Percentiles rank a stretch among this genome's conserved stretches.
Evolutionary conservation across 2,113 vertebrate genomes (phyloP).

Genomic region (Leuciscus idus): DNA sequence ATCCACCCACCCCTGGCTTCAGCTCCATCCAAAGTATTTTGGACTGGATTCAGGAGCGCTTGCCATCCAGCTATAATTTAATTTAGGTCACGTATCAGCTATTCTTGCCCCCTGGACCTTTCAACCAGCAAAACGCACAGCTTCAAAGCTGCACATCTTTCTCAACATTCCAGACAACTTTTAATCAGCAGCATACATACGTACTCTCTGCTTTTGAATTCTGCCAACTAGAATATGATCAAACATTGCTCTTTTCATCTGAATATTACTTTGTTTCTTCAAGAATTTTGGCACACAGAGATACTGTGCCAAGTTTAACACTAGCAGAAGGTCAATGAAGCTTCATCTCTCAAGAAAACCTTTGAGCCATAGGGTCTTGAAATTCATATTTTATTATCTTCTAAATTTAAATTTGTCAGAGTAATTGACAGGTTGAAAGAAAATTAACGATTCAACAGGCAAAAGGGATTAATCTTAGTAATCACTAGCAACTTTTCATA

Average conservation of each 20-base stretch:
- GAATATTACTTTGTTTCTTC: background rate
- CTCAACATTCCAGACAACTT: constrained; percentile 17
- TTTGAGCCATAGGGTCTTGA: background rate
- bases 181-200: constrained; percentile 28
- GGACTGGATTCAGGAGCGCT: constrained; percentile 40
- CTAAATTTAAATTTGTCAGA: background rate
- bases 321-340: background rate
- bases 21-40: constrained; percentile 10
- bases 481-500: background rate
- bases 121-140: constrained; percentile 8
- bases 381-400: background rate
- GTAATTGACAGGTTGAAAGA: background rate
- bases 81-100: constrained; percentile 36
- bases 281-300: background rate
- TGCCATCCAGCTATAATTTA: constrained; percentile 48
- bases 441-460: background rate
- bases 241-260: background rate
- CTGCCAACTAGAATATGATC: background rate
- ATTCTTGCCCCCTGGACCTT: constrained; percentile 4
- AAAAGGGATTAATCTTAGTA: background rate
- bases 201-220: background rate
- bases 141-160: constrained; percentile 25
- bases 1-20: background rate
- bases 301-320: background rate
- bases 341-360: background rate